Evolutionary conservation across 2,888 invertebrate species (phyloP).

Genomic region (Drepanosiphum platanoidis): DNA sequence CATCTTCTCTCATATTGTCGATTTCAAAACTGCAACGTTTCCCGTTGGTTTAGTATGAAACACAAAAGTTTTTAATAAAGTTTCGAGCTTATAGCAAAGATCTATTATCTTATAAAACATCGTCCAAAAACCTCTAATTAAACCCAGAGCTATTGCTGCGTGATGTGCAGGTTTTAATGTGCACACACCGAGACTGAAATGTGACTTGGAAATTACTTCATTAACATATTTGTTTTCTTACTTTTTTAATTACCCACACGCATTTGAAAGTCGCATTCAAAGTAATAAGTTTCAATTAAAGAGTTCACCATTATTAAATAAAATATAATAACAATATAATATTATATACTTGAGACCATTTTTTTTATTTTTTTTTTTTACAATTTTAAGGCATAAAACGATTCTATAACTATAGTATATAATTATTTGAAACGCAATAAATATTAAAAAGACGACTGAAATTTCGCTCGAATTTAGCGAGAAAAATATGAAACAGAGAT

Average conservation of each 20-base stretch:
- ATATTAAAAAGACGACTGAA: too few species aligned
- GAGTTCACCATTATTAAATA: neutral
- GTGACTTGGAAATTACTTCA: neutral
- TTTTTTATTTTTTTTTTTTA: neutral
- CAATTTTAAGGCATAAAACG: too few species aligned
- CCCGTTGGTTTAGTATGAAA: neutral
- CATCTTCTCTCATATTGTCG: neutral
- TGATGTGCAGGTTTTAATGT: neutral
- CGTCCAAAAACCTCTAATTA: neutral
- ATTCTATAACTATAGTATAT: too few species aligned
- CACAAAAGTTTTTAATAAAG: conserved; percentile 30
- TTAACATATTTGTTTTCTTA: conserved; percentile 10
- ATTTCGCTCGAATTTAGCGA: too few species aligned
- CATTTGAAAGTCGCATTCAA: neutral
- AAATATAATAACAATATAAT: neutral
- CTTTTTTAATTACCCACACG: neutral
- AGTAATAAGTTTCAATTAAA: neutral
- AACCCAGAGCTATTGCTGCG: neutral
- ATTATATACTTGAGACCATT: neutral
- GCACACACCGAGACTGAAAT: neutral
- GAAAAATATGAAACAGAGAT: too few species aligned
- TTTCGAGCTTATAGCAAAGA: conserved; percentile 6
- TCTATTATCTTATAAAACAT: conserved; percentile 35
- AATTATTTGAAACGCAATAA: too few species aligned
- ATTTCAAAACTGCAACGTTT: neutral